Base-by-base conservation (phyloP, 2,797 vertebrate genomes). In the Xenopus petersii region DNA sequence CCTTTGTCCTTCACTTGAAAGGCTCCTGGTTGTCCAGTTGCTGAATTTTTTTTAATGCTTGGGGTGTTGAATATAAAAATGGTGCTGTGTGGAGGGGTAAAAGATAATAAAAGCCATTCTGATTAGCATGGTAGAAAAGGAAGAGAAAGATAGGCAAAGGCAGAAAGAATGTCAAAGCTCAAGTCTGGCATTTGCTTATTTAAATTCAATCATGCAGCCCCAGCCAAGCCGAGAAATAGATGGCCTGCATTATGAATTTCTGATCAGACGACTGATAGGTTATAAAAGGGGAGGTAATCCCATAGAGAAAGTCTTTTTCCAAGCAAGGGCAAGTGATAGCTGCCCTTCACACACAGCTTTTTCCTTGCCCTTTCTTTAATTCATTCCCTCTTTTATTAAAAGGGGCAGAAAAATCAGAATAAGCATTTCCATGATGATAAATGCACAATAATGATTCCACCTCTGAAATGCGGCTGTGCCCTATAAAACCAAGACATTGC, bases 141-240 rank as follows among this genome's bases (percentile, higher is more conserved):
- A 75, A 83, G 75, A 81, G 79, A 30, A 77, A 87, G 85, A 89
- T 69, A 82, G 83, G 86, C 87, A 79, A 83, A 85, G 87, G 82
- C 81, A 79, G 75, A 83, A 86, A 88, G 87, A 90, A 87, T 85
- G 88, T 91, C 87, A 89, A 86, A 79, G 77, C 84, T 84, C 85
- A 86, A 87, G 84, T 83, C 84, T 89, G 86, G 86, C 89, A 92
- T 93, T 94, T 93, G 88, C 88, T 89, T 92, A 93, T 94, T 95
- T 93, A 92, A 91, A 94, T 92, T 89, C 88, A 92, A 88, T 91
- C 87, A 88, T 81, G 87, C 88, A 89, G 87, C 86, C 88, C 83
- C 84, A 68, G 81, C 83, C 17, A 70, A 80, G 88, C 88, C 86
- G 84, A 81, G 86, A 86, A 87, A 85, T 88, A 90, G 91, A 92